Evolutionary conservation across 2,888 invertebrate genomes (phyloP).

Genomic region (Hydriomena furcata): DNA sequence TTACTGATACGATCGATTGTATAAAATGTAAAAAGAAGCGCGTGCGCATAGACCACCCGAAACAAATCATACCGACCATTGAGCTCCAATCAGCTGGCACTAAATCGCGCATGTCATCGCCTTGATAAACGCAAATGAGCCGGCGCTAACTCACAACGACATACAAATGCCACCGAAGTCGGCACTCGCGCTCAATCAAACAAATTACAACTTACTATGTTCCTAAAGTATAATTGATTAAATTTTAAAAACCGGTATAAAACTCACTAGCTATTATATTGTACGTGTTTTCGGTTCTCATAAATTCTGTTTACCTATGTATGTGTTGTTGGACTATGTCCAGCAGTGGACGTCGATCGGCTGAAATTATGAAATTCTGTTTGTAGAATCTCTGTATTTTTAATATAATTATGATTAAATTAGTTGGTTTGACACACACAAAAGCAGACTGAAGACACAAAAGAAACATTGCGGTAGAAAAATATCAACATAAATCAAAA

Average conservation of each 20-base stretch:
- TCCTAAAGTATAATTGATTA: conserved; percentile 28
- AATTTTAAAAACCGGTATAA: conserved; percentile 21
- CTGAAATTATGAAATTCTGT: too few relatives aligned
- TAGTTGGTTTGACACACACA: too few relatives aligned
- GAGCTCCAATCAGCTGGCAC: conserved; percentile 43
- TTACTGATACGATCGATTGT: neutral
- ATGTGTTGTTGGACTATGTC: too few relatives aligned
- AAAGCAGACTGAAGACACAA: too few relatives aligned
- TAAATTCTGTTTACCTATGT: too few relatives aligned
- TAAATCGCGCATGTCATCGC: conserved; percentile 51
- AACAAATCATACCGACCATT: conserved; percentile 25
- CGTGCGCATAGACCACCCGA: conserved; percentile 30
- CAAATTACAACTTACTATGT: conserved; percentile 34
- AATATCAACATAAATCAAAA: too few relatives aligned
- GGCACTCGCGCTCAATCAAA: conserved; percentile 33
- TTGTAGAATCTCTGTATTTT: too few relatives aligned
- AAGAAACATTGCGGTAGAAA: too few relatives aligned
- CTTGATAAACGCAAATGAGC: conserved; percentile 53
- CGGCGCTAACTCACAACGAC: conserved; percentile 46
- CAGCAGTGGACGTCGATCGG: too few relatives aligned
- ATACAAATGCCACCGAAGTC: conserved; percentile 52
- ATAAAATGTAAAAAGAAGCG: neutral
- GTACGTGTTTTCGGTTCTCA: too few relatives aligned
- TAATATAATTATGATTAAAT: too few relatives aligned
- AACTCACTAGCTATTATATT: neutral